Percentiles rank a stretch among this genome's conserved stretches.
These are phyloP conservation scores for Xenopus borealis DNA, from an alignment of 2,113 vertebrate genomes.

Conservation along the genomic window DNA sequence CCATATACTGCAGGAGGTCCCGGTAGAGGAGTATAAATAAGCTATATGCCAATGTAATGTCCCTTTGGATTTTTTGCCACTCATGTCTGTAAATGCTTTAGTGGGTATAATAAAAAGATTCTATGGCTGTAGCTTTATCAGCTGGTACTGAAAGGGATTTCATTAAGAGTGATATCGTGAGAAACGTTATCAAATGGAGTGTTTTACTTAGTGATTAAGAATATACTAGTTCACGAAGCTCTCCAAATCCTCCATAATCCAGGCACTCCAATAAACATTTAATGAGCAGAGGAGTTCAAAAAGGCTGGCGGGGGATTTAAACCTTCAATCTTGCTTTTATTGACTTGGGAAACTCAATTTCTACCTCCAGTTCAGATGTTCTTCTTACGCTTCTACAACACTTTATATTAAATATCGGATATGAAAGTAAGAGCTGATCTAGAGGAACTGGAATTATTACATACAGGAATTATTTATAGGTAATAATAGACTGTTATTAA, in stretches of 20 bases:
- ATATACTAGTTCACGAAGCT: conserved; percentile 87
- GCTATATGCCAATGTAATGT: too few species aligned
- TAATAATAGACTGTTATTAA: not conserved
- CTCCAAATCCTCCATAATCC: conserved; percentile 83
- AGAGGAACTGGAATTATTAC: not conserved
- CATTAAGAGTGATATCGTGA: conserved; percentile 98
- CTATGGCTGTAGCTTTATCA: conserved; percentile 71
- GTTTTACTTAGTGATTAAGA: conserved; percentile 99
- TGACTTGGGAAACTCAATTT: conserved; percentile 83
- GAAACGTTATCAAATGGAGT: conserved; percentile 99
- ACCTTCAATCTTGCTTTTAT: conserved; percentile 85
- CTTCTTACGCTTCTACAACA: conserved; percentile 60
- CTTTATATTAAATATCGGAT: conserved; percentile 65
- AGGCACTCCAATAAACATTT: conserved; percentile 88
- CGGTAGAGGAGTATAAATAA: too few species aligned
- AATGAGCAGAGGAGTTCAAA: conserved; percentile 87
- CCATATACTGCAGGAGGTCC: too few species aligned
- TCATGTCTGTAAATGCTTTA: not conserved
- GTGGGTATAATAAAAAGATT: conserved; percentile 54
- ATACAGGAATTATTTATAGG: not conserved
- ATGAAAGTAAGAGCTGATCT: conserved; percentile 49
- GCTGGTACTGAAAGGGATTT: conserved; percentile 90
- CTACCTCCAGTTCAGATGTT: conserved; percentile 74
- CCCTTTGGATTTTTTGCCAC: too few species aligned
- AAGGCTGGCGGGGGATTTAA: conserved; percentile 82